These are phyloP conservation scores for Ascidia mentula DNA, from an alignment of 23 tunicate species.

Conservation along the genomic window DNA sequence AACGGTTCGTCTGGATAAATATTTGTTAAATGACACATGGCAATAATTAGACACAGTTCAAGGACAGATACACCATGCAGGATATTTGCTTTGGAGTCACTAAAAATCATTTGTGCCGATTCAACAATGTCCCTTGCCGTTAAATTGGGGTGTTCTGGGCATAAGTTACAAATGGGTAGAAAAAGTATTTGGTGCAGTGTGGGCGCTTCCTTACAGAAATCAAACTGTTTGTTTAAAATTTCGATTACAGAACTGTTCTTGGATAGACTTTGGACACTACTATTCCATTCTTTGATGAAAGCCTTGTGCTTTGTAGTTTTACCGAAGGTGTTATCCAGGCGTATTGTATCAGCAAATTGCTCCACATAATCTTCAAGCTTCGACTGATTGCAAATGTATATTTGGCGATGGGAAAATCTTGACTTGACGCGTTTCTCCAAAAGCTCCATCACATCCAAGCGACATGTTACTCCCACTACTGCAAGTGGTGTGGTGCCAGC, in stretches of 20 bases:
- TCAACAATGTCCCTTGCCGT: conserved; percentile 53
- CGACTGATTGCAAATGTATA: conserved; percentile 59
- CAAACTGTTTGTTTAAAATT: conserved; percentile 36
- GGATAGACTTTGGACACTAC: conserved; percentile 13
- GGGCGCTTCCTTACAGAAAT: conserved; percentile 44
- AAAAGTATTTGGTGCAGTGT: conserved; percentile 27
- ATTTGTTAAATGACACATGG: conserved; percentile 71
- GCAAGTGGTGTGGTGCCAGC: conserved; percentile 80
- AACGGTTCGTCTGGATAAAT: conserved; percentile 58
- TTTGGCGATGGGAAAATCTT: conserved; percentile 84
- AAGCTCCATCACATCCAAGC: conserved; percentile 88
- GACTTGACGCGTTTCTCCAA: conserved; percentile 92
- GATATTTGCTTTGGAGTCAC: conserved; percentile 60
- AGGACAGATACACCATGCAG: conserved; percentile 63
- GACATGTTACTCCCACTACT: conserved; percentile 70
- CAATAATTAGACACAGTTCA: conserved; percentile 74
- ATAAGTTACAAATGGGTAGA: conserved; percentile 29
- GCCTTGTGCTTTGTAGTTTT: conserved; percentile 13
- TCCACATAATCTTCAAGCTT: conserved; percentile 50
- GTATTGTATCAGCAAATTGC: conserved; percentile 36
- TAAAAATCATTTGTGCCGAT: conserved; percentile 14
- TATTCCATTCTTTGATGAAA: conserved; percentile 32
- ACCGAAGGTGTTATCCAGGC: conserved; percentile 11
- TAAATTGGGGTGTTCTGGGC: conserved; percentile 7
- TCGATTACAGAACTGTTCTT: conserved; percentile 46